Percentiles rank a stretch among this genome's conserved stretches.
Evolutionary conservation across 2,797 vertebrate genomes (phyloP).

Genomic region (Danio jaintianensis): DNA sequence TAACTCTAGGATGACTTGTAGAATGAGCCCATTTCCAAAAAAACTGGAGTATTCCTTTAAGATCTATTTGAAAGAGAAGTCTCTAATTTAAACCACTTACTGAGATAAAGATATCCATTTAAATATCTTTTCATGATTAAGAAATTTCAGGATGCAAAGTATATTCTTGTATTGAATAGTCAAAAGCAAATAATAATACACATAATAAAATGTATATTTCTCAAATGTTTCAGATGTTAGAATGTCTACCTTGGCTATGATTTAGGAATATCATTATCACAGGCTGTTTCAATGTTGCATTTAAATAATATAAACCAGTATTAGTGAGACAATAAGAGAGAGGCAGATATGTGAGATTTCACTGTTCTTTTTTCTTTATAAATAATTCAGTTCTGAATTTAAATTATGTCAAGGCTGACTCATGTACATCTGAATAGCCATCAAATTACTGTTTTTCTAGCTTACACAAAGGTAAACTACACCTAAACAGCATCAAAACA

Average conservation of each 20-base stretch:
- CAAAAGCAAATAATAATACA: too few relatives aligned
- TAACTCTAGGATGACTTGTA: too few relatives aligned
- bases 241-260: not conserved
- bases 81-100: slow-evolving; percentile 27
- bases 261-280: not conserved
- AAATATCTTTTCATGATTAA: slow-evolving; percentile 28
- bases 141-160: slow-evolving; percentile 9
- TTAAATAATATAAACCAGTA: not conserved
- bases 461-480: too few relatives aligned
- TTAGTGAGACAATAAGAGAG: not conserved
- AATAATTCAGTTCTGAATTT: not conserved
- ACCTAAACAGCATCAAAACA: not conserved
- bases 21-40: too few relatives aligned
- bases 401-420: not conserved
- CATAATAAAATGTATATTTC: not conserved
- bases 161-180: not conserved
- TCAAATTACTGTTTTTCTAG: not conserved
- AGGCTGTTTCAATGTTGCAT: not conserved
- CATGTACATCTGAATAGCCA: not conserved
- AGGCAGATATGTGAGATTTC: not conserved
- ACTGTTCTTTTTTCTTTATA: not conserved
- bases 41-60: too few relatives aligned
- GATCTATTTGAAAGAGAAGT: slow-evolving; percentile 15
- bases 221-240: not conserved
- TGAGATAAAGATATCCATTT: slow-evolving; percentile 34